Conservation (phyloP, 1,140 invertebrate species). For the Laupala kohalensis region DNA sequence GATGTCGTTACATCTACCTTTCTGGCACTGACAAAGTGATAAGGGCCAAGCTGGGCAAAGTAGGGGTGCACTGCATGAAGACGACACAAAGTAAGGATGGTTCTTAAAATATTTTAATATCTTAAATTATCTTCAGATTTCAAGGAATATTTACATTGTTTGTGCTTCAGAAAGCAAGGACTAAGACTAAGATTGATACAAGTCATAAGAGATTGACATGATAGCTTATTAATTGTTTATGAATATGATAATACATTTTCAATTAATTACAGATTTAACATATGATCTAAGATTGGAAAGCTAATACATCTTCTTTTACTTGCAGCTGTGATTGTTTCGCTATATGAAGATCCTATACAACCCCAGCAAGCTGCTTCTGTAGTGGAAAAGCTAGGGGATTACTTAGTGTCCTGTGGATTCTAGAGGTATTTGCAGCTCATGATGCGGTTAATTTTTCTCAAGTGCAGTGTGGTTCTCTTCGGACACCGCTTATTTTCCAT, state of each 20-base stretch:
- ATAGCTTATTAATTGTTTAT: no score
- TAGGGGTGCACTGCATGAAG: conserved; percentile 88
- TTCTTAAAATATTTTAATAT: no score
- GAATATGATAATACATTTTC: no score
- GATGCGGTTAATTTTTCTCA: neutral
- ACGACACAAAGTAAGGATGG: conserved; percentile 61
- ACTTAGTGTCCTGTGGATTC: conserved; percentile 87
- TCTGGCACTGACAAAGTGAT: conserved; percentile 82
- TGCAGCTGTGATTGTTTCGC: conserved; percentile 77
- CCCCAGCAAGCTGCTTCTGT: conserved; percentile 87
- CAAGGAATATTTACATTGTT: no score
- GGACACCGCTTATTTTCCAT: neutral
- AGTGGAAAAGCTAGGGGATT: conserved; percentile 90
- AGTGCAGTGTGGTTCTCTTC: neutral
- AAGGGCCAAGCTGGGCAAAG: conserved; percentile 79
- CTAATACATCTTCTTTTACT: conserved; percentile 35
- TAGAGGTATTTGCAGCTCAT: conserved; percentile 36
- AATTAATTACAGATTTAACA: no score
- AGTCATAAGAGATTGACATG: no score
- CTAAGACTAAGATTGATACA: neutral
- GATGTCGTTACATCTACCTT: conserved; percentile 82
- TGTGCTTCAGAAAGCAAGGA: neutral
- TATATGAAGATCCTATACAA: conserved; percentile 88
- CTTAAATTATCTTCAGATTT: no score
- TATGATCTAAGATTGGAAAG: no score